Evolutionary conservation across 2,888 invertebrate species (phyloP).

Genomic region (Drosophila ezoana): DNA sequence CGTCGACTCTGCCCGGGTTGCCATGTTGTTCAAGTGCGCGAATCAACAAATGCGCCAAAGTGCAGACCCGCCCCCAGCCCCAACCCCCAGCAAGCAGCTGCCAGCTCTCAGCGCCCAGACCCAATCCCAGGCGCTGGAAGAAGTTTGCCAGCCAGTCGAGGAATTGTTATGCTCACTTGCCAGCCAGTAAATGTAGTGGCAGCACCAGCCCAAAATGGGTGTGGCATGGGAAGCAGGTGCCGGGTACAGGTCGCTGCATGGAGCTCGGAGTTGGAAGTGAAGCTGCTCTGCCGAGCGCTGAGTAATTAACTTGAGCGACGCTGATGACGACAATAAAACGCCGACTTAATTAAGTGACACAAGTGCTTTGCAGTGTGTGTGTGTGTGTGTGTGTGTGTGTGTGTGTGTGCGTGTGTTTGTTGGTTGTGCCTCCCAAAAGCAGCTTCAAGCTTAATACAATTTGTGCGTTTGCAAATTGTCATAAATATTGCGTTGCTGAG

Average conservation of each 20-base stretch:
- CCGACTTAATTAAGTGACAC: constrained; percentile 80
- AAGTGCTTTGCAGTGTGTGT: constrained; percentile 58
- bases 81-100: background rate
- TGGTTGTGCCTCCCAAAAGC: constrained; percentile 3
- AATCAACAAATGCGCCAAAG: constrained; percentile 79
- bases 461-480: constrained; percentile 30
- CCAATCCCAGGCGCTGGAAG: constrained; percentile 17
- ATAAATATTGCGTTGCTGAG: constrained; percentile 17
- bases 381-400: constrained; percentile 11
- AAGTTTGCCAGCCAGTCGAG: constrained; percentile 47
- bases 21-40: constrained; percentile 72
- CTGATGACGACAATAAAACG: constrained; percentile 70
- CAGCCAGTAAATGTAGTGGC: constrained; percentile 70
- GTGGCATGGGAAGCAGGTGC: constrained; percentile 18
- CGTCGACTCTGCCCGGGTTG: constrained; percentile 28
- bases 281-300: constrained; percentile 28
- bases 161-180: constrained; percentile 77
- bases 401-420: constrained; percentile 9
- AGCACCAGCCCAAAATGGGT: constrained; percentile 27
- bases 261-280: constrained; percentile 13
- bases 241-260: background rate
- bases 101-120: background rate
- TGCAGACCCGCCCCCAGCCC: constrained; percentile 37
- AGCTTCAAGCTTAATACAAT: constrained; percentile 39
- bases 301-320: constrained; percentile 79